A percentile compares a stretch with the other conserved stretches of the same genome.
Evolutionary conservation across 2,113 vertebrate species (phyloP).

Genomic region (Psilopogon haemacephalus): DNA sequence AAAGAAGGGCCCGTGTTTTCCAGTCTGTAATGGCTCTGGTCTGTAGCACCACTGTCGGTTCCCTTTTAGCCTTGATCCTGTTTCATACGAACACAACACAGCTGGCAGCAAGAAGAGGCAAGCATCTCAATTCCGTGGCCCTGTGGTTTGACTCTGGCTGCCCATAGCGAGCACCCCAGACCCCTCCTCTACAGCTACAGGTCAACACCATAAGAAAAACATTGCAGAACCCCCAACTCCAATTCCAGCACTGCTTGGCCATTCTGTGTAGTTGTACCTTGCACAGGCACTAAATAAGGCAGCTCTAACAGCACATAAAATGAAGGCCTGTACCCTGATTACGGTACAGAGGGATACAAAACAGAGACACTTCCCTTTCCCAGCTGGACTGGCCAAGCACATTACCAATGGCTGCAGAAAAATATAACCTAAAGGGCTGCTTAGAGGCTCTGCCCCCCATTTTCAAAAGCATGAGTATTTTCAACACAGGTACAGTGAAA

Average conservation of each 20-base stretch:
- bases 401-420: neutral
- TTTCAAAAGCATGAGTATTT: neutral
- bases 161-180: accelerated
- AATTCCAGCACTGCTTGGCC: neutral
- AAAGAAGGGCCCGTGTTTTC: accelerated
- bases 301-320: neutral
- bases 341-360: accelerated
- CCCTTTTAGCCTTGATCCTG: too few relatives aligned
- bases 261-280: accelerated
- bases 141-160: neutral
- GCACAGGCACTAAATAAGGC: neutral
- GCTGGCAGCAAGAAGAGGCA: neutral
- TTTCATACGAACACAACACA: accelerated
- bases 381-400: neutral
- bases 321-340: neutral
- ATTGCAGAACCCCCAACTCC: neutral
- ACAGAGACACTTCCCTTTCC: neutral
- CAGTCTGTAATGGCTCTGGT: accelerated
- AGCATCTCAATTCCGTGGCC: too few relatives aligned
- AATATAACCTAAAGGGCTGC: neutral
- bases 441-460: neutral
- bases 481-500: accelerated
- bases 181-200: neutral
- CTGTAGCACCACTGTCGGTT: neutral
- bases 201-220: neutral